Conservation (phyloP, 2,113 vertebrate genomes). For the Physeter macrocephalus region DNA sequence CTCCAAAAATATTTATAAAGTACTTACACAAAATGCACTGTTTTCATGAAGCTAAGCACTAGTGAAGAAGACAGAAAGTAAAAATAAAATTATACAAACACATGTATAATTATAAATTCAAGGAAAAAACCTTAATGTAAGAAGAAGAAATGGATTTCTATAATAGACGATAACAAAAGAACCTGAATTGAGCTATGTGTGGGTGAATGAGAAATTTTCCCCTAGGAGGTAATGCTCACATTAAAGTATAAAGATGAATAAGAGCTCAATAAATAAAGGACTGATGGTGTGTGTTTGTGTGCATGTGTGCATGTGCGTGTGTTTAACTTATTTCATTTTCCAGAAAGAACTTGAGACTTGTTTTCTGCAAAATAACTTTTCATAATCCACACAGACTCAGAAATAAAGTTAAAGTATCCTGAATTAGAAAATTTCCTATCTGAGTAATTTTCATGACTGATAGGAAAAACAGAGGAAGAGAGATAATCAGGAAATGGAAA, state of each 20-base stretch:
- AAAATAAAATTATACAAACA: not conserved
- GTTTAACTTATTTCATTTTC: not conserved
- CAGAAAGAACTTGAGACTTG: not conserved
- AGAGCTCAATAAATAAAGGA: not conserved
- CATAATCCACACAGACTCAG: not conserved
- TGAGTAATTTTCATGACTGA: not conserved
- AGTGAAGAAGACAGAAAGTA: not conserved
- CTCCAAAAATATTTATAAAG: not conserved
- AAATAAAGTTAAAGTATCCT: not conserved
- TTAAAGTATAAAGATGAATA: not conserved
- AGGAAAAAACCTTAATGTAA: not conserved
- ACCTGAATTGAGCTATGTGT: not conserved
- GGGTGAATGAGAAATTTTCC: not conserved
- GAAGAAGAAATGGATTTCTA: not conserved
- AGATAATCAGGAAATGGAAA: not conserved
- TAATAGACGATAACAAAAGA: not conserved
- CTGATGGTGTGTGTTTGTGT: not conserved
- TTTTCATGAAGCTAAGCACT: not conserved
- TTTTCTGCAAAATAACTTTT: not conserved
- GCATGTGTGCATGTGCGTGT: not conserved
- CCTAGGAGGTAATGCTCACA: not conserved
- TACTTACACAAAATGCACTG: not conserved
- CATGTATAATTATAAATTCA: not conserved
- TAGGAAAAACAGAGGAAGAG: not conserved
- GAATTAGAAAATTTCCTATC: not conserved